phyloP scores from a whole-genome alignment of 2,888 invertebrate genomes.

The Aplocera efformata region DNA sequence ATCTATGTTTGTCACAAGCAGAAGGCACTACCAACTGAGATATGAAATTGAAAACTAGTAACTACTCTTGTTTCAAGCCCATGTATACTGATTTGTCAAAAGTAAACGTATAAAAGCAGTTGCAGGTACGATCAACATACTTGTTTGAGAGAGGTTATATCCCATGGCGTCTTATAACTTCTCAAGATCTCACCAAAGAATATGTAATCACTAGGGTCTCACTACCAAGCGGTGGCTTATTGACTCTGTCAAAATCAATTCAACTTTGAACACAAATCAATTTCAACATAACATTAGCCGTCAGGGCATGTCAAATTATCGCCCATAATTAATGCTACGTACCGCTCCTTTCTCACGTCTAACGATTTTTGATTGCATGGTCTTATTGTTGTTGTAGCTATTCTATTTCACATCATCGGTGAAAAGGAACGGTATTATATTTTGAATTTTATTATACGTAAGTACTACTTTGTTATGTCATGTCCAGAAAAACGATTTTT shows the following conservation, averaged over 20 bases:
- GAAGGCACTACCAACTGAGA: too few relatives aligned
- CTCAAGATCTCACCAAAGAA: constrained; percentile 30
- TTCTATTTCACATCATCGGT: constrained; percentile 17
- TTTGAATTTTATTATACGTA: too few relatives aligned
- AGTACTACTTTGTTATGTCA: too few relatives aligned
- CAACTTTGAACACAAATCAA: constrained; percentile 78
- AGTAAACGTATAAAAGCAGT: too few relatives aligned
- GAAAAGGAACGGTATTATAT: too few relatives aligned
- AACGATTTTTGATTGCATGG: constrained; percentile 43
- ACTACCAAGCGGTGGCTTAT: constrained; percentile 70
- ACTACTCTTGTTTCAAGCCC: too few relatives aligned
- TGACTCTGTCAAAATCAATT: constrained; percentile 78
- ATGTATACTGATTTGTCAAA: too few relatives aligned
- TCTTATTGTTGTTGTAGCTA: constrained; percentile 43
- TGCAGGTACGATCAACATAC: too few relatives aligned
- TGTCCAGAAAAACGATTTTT: too few relatives aligned
- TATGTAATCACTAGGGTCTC: too few relatives aligned
- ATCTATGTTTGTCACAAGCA: too few relatives aligned
- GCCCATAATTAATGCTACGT: constrained; percentile 63
- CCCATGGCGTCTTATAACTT: constrained; percentile 31
- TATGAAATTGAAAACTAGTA: too few relatives aligned
- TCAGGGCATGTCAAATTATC: constrained; percentile 74
- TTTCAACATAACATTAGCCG: constrained; percentile 75
- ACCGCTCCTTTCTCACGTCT: constrained; percentile 62
- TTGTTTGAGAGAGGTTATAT: constrained; percentile 12